Percentiles rank a stretch among this genome's conserved stretches.
These are phyloP conservation scores for Caenorhabditis sp. DNA, from an alignment of 2,888 invertebrate species.

Conservation along the genomic window DNA sequence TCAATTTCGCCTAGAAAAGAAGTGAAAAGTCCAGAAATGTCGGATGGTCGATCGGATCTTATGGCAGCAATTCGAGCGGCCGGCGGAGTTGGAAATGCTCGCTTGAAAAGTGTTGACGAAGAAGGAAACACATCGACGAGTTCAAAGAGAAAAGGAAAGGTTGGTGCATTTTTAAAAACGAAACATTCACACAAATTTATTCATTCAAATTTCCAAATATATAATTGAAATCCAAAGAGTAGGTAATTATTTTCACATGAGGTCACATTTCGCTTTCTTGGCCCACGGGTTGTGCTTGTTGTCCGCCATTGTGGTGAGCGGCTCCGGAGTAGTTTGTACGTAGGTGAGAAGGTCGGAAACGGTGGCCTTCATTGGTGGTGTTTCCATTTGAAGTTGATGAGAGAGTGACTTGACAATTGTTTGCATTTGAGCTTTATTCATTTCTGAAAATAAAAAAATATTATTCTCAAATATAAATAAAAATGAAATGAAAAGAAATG, in stretches of 20 bases:
- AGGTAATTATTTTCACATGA: no score
- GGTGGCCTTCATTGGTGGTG: neutral
- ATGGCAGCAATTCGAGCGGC: slow-evolving; percentile 56
- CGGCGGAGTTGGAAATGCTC: slow-evolving; percentile 49
- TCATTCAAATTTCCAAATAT: no score
- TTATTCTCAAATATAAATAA: neutral
- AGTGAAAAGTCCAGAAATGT: neutral
- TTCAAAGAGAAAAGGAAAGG: slow-evolving; percentile 8
- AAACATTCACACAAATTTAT: no score
- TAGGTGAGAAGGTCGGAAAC: neutral
- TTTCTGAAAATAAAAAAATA: neutral
- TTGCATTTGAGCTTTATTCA: neutral
- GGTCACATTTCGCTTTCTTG: neutral
- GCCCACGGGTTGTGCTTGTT: neutral
- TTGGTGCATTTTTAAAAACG: neutral
- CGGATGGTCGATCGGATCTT: slow-evolving; percentile 38
- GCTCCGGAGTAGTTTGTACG: neutral
- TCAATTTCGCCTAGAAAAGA: slow-evolving; percentile 12
- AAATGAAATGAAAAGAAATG: slow-evolving; percentile 6
- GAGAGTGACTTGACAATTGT: neutral
- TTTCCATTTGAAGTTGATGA: neutral
- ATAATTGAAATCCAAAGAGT: no score
- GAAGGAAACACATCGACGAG: neutral
- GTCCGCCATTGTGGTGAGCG: neutral
- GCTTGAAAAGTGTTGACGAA: slow-evolving; percentile 24